Conservation (phyloP, 2,113 vertebrate genomes). For the Phoxinus phoxinus region DNA sequence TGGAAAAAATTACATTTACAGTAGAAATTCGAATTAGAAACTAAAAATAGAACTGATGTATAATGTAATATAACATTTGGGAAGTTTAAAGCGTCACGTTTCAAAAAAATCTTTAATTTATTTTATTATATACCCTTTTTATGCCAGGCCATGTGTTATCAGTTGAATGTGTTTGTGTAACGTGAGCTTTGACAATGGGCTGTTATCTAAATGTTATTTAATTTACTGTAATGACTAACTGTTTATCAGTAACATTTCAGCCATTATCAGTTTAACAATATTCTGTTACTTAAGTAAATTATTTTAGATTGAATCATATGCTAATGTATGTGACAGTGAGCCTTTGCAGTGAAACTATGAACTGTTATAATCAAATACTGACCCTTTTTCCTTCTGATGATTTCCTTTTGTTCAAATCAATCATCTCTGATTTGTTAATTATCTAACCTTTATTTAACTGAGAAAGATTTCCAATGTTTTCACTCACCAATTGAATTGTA, state of each 20-base stretch:
- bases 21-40: too few relatives aligned
- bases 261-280: background rate
- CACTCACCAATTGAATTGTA: too few relatives aligned
- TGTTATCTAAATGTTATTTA: background rate
- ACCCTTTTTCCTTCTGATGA: background rate
- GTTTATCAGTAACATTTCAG: background rate
- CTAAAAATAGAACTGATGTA: background rate
- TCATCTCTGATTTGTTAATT: too few relatives aligned
- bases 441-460: too few relatives aligned
- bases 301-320: background rate
- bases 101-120: too few relatives aligned
- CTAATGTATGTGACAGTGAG: background rate
- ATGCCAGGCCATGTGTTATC: background rate
- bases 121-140: too few relatives aligned
- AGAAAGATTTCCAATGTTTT: too few relatives aligned
- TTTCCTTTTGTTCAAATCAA: background rate
- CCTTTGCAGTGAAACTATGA: background rate
- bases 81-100: background rate
- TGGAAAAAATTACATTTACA: too few relatives aligned
- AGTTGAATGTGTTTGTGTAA: background rate
- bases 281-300: background rate
- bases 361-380: background rate
- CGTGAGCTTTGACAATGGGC: background rate
- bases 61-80: background rate
- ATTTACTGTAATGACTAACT: background rate